Conservation (phyloP, 1,140 invertebrate species). For the Musca vetustissima region DNA sequence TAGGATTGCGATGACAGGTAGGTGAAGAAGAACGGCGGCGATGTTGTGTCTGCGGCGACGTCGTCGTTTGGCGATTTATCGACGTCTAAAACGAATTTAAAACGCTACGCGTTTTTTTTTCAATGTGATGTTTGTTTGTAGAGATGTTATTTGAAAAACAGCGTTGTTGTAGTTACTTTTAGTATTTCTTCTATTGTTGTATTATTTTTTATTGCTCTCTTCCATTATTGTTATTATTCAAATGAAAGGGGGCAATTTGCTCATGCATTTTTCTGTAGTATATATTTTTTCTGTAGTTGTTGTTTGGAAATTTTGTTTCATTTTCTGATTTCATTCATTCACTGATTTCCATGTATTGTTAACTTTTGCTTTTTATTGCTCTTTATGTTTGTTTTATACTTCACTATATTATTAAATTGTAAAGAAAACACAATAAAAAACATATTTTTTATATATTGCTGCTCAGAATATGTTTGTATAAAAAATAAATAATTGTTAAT, state of each 20-base stretch:
- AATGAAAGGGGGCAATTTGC: neutral
- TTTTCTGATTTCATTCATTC: too few relatives aligned
- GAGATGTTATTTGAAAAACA: neutral
- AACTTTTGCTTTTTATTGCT: too few relatives aligned
- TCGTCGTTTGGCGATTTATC: too few relatives aligned
- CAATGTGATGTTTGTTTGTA: neutral
- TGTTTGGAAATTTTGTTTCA: neutral
- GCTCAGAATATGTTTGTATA: too few relatives aligned
- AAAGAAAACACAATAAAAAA: too few relatives aligned
- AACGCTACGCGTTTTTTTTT: conserved; percentile 2
- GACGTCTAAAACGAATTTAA: too few relatives aligned
- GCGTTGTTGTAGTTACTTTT: neutral
- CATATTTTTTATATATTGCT: too few relatives aligned
- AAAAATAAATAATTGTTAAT: too few relatives aligned
- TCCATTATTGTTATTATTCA: neutral
- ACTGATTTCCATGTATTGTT: neutral
- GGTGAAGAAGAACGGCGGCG: too few relatives aligned
- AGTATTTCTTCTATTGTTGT: neutral
- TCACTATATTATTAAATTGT: neutral
- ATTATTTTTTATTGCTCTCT: neutral
- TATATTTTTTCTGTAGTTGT: neutral
- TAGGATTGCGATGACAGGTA: too few relatives aligned
- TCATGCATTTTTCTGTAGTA: neutral
- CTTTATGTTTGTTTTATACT: neutral
- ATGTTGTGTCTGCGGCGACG: too few relatives aligned